Conservation (phyloP, 2,797 vertebrate genomes). For the Taeniopygia guttata region DNA sequence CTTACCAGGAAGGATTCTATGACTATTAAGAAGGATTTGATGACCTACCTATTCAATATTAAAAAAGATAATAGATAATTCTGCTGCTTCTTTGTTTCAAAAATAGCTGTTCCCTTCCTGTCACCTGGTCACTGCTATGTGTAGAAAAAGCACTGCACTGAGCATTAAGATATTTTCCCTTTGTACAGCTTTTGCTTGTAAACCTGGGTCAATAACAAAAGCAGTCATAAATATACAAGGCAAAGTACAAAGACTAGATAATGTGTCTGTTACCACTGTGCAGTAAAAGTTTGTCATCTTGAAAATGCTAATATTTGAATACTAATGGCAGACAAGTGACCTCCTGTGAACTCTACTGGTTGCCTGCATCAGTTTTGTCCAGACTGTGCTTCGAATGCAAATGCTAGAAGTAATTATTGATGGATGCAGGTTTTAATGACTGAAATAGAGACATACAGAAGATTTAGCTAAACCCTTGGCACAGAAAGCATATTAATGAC, state of each 20-base stretch:
- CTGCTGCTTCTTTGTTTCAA: neutral
- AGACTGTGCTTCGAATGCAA: neutral
- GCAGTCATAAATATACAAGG: neutral
- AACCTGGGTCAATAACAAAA: neutral
- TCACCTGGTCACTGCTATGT: neutral
- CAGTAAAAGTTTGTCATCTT: neutral
- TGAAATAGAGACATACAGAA: neutral
- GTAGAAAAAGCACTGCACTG: neutral
- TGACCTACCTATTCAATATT: neutral
- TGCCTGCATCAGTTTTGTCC: neutral
- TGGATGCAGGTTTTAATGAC: neutral
- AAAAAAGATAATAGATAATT: neutral
- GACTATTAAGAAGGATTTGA: conserved; percentile 9
- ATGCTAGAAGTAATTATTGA: neutral
- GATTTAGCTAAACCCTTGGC: neutral
- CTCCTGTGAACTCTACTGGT: neutral
- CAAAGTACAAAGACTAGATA: neutral
- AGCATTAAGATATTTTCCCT: neutral
- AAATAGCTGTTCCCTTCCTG: neutral
- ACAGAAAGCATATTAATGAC: neutral
- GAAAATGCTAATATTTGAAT: neutral
- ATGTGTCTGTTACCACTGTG: neutral
- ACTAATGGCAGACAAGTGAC: neutral
- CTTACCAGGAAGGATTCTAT: neutral
- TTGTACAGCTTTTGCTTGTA: neutral